Base-by-base conservation (phyloP, 2,113 vertebrate species). In the Aix galericulata region DNA sequence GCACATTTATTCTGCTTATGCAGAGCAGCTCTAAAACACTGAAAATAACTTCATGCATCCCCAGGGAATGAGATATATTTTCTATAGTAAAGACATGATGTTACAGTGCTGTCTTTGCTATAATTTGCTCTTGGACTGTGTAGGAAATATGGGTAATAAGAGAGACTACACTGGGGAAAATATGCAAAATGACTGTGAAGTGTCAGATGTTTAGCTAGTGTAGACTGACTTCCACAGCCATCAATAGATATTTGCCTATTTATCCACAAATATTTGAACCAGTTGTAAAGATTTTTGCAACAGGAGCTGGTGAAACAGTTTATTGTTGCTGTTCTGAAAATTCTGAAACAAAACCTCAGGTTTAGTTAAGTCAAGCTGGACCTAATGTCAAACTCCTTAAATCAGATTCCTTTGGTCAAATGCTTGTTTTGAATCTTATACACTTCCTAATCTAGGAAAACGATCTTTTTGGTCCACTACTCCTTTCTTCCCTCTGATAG, bases 41-140 rank as follows among this genome's bases (percentile, higher is more conserved):
- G 42, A 89, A 95, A 97, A 96, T 93, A 97, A 92, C 73, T 95
- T 93, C 77, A 76, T 91, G 86, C 81, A 36, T 95, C 93, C 84
- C 68, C 74, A 87, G 95, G 91, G 93, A 92, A 67, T n/a, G 48
- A 71, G 82, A 42, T 96, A 53, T 84, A 82, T 92, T 93, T 92
- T 85, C 81, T 87, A 40, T 89, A 91, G 77, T 76, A 93, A 82
- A 87, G 93, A 40, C 53, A 71, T 11, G 3, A 67, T 83, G 68
- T 73, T 94, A 91, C 91, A 93, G 69, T 74, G n/a, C 60, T 84
- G 44, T 69, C 86, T 93, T 88, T 86, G 56, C 86, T 97, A 83
- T 95, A 95, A 94, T 95, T 90, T 91, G 79, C n/a, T 91, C 73
- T 86, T 68, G 34, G 75, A 81, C 67, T 80, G 42, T 25, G 21